Conservation (phyloP, 2,113 vertebrate genomes). For the Microtus richardsoni region DNA sequence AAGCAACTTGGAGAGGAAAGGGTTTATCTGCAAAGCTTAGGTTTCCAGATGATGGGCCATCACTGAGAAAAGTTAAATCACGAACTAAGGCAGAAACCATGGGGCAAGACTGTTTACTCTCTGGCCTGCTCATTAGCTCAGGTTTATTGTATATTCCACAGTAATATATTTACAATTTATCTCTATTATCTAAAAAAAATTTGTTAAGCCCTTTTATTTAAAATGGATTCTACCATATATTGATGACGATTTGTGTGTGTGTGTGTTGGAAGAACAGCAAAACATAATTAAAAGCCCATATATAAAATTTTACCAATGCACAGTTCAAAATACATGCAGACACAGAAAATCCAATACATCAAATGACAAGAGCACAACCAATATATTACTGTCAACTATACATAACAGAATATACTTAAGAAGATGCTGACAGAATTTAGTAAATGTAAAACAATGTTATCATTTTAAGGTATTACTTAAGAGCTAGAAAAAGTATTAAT, state of each 20-base stretch:
- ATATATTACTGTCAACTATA: not conserved
- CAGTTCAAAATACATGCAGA: not conserved
- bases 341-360: not conserved
- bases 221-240: not conserved
- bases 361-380: not conserved
- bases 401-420: not conserved
- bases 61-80: not conserved
- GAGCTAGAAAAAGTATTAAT: not conserved
- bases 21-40: not conserved
- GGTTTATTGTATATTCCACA: not conserved
- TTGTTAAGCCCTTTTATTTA: not conserved
- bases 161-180: constrained; percentile 2
- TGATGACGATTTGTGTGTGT: not conserved
- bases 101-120: not conserved
- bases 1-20: not conserved
- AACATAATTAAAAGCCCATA: not conserved
- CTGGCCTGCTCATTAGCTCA: not conserved
- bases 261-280: not conserved
- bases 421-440: not conserved
- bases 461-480: constrained; percentile 21
- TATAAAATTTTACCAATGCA: not conserved
- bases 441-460: constrained; percentile 17
- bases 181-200: constrained; percentile 31
- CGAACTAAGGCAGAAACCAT: not conserved
- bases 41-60: not conserved